Evolutionary conservation across 2,113 vertebrate genomes (phyloP).

Genomic region (Thymallus thymallus): DNA sequence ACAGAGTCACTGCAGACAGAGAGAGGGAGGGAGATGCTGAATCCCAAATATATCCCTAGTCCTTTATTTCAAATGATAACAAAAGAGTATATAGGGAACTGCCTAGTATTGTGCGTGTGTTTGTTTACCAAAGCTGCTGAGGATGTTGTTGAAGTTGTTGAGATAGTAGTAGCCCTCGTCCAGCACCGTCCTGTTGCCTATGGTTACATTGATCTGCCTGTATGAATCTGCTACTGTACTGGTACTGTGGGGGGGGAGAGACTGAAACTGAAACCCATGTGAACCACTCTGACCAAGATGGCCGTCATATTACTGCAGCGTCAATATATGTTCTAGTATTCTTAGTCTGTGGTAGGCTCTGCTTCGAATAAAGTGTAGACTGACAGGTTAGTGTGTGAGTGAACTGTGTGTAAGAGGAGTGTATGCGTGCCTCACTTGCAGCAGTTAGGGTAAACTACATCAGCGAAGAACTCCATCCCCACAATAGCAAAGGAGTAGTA

Average conservation of each 20-base stretch:
- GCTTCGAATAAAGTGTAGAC: not conserved
- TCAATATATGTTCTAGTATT: no score
- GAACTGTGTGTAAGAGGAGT: not conserved
- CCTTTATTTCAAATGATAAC: no score
- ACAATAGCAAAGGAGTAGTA: slow-evolving; percentile 98
- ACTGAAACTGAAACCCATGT: no score
- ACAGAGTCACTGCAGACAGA: slow-evolving; percentile 85
- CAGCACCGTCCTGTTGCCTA: slow-evolving; percentile 83
- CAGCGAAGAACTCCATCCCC: slow-evolving; percentile 97
- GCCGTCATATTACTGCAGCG: no score
- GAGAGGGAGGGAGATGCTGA: not conserved
- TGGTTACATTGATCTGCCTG: slow-evolving; percentile 81
- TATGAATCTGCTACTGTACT: slow-evolving; percentile 93
- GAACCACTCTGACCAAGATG: no score
- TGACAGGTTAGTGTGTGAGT: not conserved
- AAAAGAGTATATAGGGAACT: not conserved
- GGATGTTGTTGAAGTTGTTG: slow-evolving; percentile 97
- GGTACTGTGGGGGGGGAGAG: slow-evolving; percentile 62
- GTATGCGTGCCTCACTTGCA: slow-evolving; percentile 85
- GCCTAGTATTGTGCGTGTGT: not conserved
- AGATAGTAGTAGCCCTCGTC: slow-evolving; percentile 97
- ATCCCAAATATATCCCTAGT: not conserved
- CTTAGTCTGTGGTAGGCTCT: no score
- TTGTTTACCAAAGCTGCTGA: slow-evolving; percentile 91
- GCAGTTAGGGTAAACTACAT: slow-evolving; percentile 90